Evolutionary conservation across 2,113 vertebrate genomes (phyloP), one percentile per base, ranked within the genome.

Genomic region (Podiceps cristatus): DNA sequence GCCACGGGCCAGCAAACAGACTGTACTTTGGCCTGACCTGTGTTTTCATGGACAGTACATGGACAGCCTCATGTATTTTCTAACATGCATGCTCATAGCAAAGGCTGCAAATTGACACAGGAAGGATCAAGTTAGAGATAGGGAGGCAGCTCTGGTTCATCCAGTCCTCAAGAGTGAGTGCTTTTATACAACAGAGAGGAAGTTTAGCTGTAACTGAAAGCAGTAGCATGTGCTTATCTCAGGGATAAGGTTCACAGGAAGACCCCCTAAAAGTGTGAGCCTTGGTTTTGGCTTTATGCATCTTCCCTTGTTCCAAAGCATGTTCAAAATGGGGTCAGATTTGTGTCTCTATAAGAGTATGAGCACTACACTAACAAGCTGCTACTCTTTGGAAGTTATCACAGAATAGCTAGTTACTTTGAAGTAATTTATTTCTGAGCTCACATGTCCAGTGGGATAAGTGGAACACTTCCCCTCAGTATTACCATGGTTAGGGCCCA

Each of bases 1-100:
- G 49, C 25, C 18, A 1, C 1, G 27, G 45, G 49, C 2, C 87
- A 47, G 19, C 0, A 0, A 66, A 37, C 25, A 62, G 29, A 20
- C 31, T 13, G n/a, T 28, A 12, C 4, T 0, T 1, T 25, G 74
- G 28, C 71, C 18, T 20, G n/a, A 29, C 27, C 76, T 28, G 7
- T 11, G n/a, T 59, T 13, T 53, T 31, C 58, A 28, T 1, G 14
- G 49, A 28, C n/a, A 15, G 23, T 18, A 27, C 35, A 66, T 9
- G 42, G 42, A 42, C 42, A 42, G 13, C 18, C 58, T 80, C 31
- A 27, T 1, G 0, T 44, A 28, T 68, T 52, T 27, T 45, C 63
- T 69, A 52, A 42, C 55, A 31, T 13, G 29, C 1, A 8, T 1
- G 2, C 45, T 89, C 58, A 7, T 10, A 64, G 33, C 2, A 2